Base-by-base conservation (phyloP, 1,140 invertebrate genomes). In the Pogonus chalceus region DNA sequence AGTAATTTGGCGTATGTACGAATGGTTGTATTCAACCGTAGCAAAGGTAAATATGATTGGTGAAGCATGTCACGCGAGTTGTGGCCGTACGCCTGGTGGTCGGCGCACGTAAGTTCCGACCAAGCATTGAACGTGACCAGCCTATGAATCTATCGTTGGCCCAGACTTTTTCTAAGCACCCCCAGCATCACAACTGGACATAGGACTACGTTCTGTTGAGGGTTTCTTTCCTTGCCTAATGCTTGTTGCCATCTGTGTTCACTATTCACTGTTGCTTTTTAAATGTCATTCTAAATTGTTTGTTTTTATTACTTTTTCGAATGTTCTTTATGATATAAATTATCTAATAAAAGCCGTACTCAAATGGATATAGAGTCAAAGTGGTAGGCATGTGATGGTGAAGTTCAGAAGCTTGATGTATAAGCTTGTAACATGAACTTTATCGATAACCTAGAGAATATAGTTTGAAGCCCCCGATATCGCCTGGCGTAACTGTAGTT, bases 11-110 rank as follows among this genome's bases (percentile, higher is more conserved):
- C 37, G 7, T 4, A 18, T 10, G 37, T 43, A n/a, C n/a, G n/a
- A n/a, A n/a, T n/a, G n/a, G n/a, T n/a, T n/a, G n/a, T n/a, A n/a
- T n/a, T n/a, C n/a, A n/a, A 10, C 37, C 18, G 37, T 7, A 43
- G 9, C 18, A 43, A 43, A 43, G 37, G 37, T 43, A 43, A 43
- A 43, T 43, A 43, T 43, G 37, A 43, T 43, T 43, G 37, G 18
- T 18, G 37, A 43, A 43, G 7, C 37, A 9, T 43, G 37, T 43
- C 37, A 43, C 37, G 37, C 7, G 37, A 4, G n/a, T n/a, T n/a
- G n/a, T 18, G 37, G 37, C 37, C 37, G 18, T n/a, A n/a, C n/a
- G n/a, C n/a, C n/a, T n/a, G n/a, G n/a, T n/a, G n/a, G n/a, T n/a
- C n/a, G 9, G 37, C 37, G 18, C 37, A 43, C 37, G 37, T 43